phyloP scores from a whole-genome alignment of 2,888 invertebrate species.

The Eristalinus aeneus region DNA sequence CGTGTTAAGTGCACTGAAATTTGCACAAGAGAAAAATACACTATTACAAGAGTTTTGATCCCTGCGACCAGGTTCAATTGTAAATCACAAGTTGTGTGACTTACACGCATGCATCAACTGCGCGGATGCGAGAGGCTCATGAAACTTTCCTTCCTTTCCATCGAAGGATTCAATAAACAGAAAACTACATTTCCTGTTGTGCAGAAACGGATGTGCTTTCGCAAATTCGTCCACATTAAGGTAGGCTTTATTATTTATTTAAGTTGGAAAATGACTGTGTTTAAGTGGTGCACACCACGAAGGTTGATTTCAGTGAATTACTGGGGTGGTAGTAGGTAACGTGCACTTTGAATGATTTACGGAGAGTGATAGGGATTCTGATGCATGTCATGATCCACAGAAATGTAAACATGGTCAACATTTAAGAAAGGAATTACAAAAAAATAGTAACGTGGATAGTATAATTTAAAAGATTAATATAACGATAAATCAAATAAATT shows the following conservation, averaged over 20 bases:
- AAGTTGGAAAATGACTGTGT: not conserved
- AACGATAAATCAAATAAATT: no score
- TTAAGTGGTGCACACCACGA: conserved; percentile 16
- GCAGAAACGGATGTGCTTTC: not conserved
- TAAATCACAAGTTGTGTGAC: conserved; percentile 23
- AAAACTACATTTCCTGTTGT: not conserved
- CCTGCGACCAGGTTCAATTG: not conserved
- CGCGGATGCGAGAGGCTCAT: not conserved
- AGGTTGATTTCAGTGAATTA: conserved; percentile 19
- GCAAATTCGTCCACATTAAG: not conserved
- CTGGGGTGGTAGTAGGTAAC: not conserved
- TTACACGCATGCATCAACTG: conserved; percentile 20
- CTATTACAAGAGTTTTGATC: conserved; percentile 22
- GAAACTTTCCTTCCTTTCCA: not conserved
- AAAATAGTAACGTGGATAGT: no score
- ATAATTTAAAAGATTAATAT: no score
- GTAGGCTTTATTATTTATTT: not conserved
- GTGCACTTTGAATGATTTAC: not conserved
- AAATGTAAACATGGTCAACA: not conserved
- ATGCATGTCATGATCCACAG: not conserved
- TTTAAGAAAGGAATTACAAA: no score
- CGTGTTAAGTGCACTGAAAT: conserved; percentile 11
- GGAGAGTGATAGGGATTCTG: not conserved
- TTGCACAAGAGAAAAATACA: not conserved
- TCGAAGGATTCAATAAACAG: not conserved